phyloP scores from a whole-genome alignment of 2,888 invertebrate genomes.

The Drosophila infuscata region DNA sequence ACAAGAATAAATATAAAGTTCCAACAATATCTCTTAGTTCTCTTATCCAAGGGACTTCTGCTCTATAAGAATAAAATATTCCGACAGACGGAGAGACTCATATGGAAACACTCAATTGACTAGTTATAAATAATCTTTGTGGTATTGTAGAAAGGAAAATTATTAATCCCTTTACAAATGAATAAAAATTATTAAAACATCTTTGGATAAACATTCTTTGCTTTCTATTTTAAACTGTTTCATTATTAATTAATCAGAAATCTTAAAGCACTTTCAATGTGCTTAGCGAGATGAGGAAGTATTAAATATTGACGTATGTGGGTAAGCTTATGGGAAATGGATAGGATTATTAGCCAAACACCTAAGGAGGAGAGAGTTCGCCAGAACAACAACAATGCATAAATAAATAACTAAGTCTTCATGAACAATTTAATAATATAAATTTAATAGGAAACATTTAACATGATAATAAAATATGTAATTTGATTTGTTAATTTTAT shows the following conservation, averaged over 20 bases:
- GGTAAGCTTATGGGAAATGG: not conserved
- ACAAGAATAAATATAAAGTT: not conserved
- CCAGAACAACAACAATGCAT: not conserved
- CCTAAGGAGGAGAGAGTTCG: not conserved
- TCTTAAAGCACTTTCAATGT: not conserved
- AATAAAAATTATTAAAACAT: not conserved
- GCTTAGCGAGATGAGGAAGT: not conserved
- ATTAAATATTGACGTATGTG: not conserved
- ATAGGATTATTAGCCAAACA: not conserved
- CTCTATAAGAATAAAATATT: not conserved
- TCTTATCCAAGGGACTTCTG: not conserved
- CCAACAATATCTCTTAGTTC: not conserved
- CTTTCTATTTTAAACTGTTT: not conserved
- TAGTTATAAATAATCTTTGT: not conserved
- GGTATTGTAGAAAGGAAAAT: not conserved
- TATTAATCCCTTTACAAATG: not conserved
- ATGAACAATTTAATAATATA: not conserved
- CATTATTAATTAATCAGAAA: not conserved
- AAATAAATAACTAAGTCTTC: not conserved
- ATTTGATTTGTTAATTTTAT: not conserved
- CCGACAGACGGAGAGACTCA: not conserved
- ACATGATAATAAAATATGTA: not conserved
- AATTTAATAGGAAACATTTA: not conserved
- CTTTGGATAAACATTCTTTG: not conserved
- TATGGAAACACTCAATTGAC: too few relatives aligned